These are phyloP conservation scores for Nysson spinosus DNA, from an alignment of 2,888 invertebrate genomes.

Conservation along the genomic window DNA sequence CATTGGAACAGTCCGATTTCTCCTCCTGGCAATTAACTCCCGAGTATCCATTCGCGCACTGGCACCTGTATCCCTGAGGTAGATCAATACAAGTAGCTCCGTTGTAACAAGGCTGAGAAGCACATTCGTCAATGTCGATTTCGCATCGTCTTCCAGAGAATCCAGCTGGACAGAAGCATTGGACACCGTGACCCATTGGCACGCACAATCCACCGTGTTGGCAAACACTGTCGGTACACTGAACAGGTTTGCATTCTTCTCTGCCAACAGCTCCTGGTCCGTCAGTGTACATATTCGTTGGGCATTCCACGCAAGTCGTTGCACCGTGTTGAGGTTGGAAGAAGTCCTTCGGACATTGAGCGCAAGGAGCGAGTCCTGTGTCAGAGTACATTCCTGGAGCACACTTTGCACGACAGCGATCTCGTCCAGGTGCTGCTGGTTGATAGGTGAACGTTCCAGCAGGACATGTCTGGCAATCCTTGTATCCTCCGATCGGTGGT, in stretches of 20 bases:
- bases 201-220: constrained; percentile 95
- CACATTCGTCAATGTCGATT: constrained; percentile 96
- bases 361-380: constrained; percentile 95
- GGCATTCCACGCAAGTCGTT: constrained; percentile 92
- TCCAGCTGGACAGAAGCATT: constrained; percentile 96
- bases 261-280: constrained; percentile 87
- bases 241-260: constrained; percentile 92
- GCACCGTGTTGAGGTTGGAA: constrained; percentile 93
- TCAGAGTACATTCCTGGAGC: constrained; percentile 93
- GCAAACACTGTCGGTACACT: constrained; percentile 92
- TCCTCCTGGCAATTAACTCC: constrained; percentile 98
- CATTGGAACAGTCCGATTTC: constrained; percentile 90
- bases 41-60: constrained; percentile 91
- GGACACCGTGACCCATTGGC: constrained; percentile 91
- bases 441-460: constrained; percentile 93
- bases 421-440: constrained; percentile 91
- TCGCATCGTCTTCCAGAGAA: constrained; percentile 96
- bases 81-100: constrained; percentile 94
- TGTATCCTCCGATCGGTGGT: constrained; percentile 93
- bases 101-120: constrained; percentile 95
- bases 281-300: constrained; percentile 92
- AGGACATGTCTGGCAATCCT: constrained; percentile 95
- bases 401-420: constrained; percentile 92
- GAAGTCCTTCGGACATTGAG: constrained; percentile 93
- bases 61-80: constrained; percentile 93